These are phyloP conservation scores for Sebastes baramenuke DNA, from an alignment of 2,797 vertebrate genomes.

Conservation along the genomic window DNA sequence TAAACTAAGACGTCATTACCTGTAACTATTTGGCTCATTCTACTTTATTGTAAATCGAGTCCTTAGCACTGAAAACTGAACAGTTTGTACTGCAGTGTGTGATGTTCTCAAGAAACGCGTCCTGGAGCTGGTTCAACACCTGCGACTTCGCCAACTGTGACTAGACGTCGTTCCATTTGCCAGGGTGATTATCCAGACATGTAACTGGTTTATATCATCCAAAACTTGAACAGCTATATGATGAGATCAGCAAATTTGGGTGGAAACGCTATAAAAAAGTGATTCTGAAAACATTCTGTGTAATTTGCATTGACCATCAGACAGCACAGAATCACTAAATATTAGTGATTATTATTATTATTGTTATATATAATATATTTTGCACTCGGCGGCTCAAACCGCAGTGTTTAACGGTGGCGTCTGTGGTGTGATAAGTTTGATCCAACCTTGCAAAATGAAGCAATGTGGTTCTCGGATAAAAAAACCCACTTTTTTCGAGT, in stretches of 20 bases:
- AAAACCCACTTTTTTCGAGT: too few relatives aligned
- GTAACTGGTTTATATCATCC: slow-evolving; percentile 14
- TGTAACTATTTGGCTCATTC: background rate
- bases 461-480: too few relatives aligned
- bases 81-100: background rate
- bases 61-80: background rate
- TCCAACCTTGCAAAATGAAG: too few relatives aligned
- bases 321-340: background rate
- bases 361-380: too few relatives aligned
- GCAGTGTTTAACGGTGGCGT: too few relatives aligned
- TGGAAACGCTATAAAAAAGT: slow-evolving; percentile 4
- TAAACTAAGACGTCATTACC: background rate
- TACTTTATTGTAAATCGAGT: background rate
- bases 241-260: slow-evolving; percentile 15
- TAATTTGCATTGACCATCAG: background rate
- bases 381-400: too few relatives aligned
- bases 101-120: slow-evolving; percentile 23
- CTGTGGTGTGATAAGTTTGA: too few relatives aligned
- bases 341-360: too few relatives aligned
- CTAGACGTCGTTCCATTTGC: background rate
- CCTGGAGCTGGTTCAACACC: slow-evolving; percentile 21
- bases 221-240: background rate
- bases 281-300: background rate
- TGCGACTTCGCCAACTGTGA: slow-evolving; percentile 12
- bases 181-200: slow-evolving; percentile 21